Evolutionary conservation across 2,888 invertebrate genomes (phyloP).

Genomic region (Melanchra persicariae): DNA sequence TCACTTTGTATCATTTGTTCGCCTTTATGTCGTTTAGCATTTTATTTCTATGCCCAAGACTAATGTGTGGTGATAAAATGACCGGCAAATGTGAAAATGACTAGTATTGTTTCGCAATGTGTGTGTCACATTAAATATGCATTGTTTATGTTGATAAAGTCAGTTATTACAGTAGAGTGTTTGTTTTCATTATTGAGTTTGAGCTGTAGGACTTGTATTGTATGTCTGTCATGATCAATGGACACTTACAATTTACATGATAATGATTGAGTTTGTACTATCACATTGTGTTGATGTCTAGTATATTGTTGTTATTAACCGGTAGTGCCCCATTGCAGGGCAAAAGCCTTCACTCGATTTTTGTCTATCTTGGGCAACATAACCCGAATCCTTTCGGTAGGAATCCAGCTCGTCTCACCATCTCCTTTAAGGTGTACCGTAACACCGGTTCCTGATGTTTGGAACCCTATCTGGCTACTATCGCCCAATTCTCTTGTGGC

Average conservation of each 20-base stretch:
- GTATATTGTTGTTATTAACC: neutral
- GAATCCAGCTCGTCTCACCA: too few relatives aligned
- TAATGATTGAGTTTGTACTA: slow-evolving; percentile 1
- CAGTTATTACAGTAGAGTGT: slow-evolving; percentile 46
- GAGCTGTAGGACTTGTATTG: neutral
- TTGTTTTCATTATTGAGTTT: slow-evolving; percentile 58
- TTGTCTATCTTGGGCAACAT: too few relatives aligned
- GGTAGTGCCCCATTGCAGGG: too few relatives aligned
- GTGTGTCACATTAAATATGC: slow-evolving; percentile 65
- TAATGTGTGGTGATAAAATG: slow-evolving; percentile 73
- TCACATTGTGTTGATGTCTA: neutral
- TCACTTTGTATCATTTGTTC: slow-evolving; percentile 79
- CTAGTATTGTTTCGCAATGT: slow-evolving; percentile 61
- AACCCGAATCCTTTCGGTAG: too few relatives aligned
- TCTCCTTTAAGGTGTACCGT: too few relatives aligned
- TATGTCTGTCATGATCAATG: neutral
- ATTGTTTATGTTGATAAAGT: slow-evolving; percentile 60
- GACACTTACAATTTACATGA: slow-evolving; percentile 4
- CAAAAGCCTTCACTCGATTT: too few relatives aligned
- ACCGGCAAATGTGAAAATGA: slow-evolving; percentile 62
- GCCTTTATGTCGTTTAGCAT: slow-evolving; percentile 73
- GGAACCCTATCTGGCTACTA: too few relatives aligned
- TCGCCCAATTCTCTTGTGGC: too few relatives aligned
- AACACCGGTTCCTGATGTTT: too few relatives aligned
- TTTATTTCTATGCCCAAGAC: slow-evolving; percentile 76